Conservation (phyloP, 92 coral and sea anemone genomes). For the Epizoanthus scotinus region DNA sequence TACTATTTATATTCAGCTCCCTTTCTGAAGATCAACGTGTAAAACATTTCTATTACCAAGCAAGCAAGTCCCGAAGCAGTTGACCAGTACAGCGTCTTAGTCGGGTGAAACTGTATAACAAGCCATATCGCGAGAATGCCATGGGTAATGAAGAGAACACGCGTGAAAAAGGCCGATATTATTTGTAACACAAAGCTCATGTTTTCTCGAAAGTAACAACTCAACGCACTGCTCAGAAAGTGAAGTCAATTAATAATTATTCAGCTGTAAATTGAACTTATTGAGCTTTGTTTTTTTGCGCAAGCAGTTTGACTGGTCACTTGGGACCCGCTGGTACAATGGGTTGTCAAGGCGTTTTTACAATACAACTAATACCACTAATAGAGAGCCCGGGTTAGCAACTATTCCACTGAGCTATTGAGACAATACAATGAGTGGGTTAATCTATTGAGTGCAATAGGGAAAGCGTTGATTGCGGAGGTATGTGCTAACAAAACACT, state of each 20-base stretch:
- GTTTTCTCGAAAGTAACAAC: background rate
- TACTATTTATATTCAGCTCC: constrained; percentile 43
- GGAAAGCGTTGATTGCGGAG: too few relatives aligned
- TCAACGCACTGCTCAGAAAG: background rate
- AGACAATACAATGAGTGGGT: constrained; percentile 5
- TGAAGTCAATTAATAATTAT: constrained; percentile 22
- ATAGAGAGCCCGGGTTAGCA: background rate
- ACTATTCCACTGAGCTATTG: too few relatives aligned
- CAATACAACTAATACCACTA: constrained; percentile 1
- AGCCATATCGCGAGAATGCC: constrained; percentile 28
- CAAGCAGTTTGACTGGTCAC: background rate
- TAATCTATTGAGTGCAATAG: background rate
- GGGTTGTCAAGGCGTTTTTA: background rate
- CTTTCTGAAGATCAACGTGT: constrained; percentile 22
- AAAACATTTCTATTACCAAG: constrained; percentile 31
- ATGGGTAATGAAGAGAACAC: constrained; percentile 20
- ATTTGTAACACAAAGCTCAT: constrained; percentile 12
- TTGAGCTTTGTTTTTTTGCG: background rate
- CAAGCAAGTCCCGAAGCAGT: constrained; percentile 5
- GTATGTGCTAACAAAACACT: too few relatives aligned
- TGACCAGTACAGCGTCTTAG: constrained; percentile 4
- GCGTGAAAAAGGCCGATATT: constrained; percentile 27
- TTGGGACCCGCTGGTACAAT: constrained; percentile 9
- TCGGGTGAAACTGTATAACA: constrained; percentile 24
- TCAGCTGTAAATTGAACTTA: constrained; percentile 4